Evolutionary conservation across 2,797 vertebrate genomes (phyloP), one percentile per base, ranked within the genome.

Genomic region (Hoplostethus mediterraneus): DNA sequence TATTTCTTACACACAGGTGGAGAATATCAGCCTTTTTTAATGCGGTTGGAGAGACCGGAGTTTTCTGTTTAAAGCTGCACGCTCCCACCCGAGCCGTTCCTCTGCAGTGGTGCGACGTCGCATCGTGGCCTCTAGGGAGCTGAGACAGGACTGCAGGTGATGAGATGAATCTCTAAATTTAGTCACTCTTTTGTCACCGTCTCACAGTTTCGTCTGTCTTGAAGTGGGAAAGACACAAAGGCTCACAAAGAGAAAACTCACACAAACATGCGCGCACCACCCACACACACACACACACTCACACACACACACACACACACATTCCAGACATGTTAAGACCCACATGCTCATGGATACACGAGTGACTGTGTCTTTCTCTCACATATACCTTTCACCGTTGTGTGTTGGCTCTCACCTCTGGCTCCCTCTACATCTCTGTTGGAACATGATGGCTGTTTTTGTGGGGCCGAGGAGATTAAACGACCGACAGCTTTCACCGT

Each of bases 81-180:
- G 2, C 16, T 55, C 75, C 58, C 47, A 42, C 28, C 42, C 4
- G 5, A 49, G 40, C 47, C 21, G 44, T 52, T 71, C 25, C 11
- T 69, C 53, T 64, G 36, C 57, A 73, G 78, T 40, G 2, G 14
- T 21, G 38, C 6, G 1, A 0, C 5, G 7, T 49, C 12, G 0
- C 1, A 6, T 8, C 3, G 9, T 12, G 5, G 45, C 63, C 84
- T 75, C 81, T 53, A 13, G 73, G 76, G 79, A 88, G 51, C 75
- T 47, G 47, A 71, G 70, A 62, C 56, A 47, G 21, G 45, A 60
- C 47, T 81, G 58, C 75, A 71, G 66, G 70, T 67, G 59, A 60
- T 56, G 21, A 77, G 63, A 69, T 2, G 8, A 58, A 40, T 42
- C n/a, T 66, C 80, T 72, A 88, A 81, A 83, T 85, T 77, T 85